Percentiles rank a stretch among this genome's conserved stretches.
These are phyloP conservation scores for Xylocopa sonorina DNA, from an alignment of 1,140 invertebrate species.

Conservation along the genomic window DNA sequence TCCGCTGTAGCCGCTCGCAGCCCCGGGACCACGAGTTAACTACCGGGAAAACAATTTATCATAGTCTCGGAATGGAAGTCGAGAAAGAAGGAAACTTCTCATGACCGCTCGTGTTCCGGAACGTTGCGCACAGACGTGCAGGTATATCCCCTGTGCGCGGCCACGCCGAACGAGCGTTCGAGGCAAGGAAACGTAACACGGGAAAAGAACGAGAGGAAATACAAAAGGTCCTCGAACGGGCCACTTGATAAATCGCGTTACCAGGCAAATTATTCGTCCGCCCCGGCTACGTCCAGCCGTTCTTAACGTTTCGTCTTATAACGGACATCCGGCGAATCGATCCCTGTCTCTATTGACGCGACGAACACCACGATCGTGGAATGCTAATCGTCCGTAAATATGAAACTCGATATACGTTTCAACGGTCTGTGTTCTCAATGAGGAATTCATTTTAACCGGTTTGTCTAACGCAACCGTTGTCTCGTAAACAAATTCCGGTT, in stretches of 20 bases:
- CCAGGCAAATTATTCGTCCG: constrained; percentile 11
- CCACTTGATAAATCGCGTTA: constrained; percentile 24
- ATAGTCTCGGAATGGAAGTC: constrained; percentile 44
- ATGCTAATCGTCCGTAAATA: constrained; percentile 21
- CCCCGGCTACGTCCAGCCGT: background rate
- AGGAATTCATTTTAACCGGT: background rate
- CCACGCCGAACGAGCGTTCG: background rate
- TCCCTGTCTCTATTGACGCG: background rate
- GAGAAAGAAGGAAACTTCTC: constrained; percentile 45
- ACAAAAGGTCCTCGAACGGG: constrained; percentile 9
- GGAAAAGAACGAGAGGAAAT: constrained; percentile 3
- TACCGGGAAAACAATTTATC: constrained; percentile 48
- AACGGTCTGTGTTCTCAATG: background rate
- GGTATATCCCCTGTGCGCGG: background rate
- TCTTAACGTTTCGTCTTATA: no score
- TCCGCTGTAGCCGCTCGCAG: constrained; percentile 6
- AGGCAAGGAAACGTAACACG: constrained; percentile 8
- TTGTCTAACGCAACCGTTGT: no score
- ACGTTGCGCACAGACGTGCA: constrained; percentile 22
- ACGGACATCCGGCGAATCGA: background rate
- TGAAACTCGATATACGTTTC: no score
- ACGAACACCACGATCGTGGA: background rate
- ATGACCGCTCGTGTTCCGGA: constrained; percentile 41
- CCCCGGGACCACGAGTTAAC: background rate
- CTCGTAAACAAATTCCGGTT: background rate